Evolutionary conservation across 2,113 vertebrate genomes (phyloP).

Genomic region (Rhombomys opimus): DNA sequence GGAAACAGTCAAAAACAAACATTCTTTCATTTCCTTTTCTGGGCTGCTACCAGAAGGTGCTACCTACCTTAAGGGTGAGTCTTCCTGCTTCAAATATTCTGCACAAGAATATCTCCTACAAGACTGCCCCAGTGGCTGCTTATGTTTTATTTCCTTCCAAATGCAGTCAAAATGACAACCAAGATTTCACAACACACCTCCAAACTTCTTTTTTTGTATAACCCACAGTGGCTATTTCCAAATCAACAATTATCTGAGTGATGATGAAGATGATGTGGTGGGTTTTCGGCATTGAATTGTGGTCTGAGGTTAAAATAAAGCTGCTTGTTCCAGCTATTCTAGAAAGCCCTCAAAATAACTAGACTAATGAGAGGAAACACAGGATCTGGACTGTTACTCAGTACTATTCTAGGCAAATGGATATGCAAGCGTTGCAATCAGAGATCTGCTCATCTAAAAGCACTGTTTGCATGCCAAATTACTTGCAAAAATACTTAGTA

Average conservation of each 20-base stretch:
- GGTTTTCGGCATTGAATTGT: background rate
- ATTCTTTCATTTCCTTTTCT: background rate
- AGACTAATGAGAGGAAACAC: background rate
- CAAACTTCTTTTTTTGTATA: background rate
- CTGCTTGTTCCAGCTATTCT: background rate
- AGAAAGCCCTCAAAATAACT: background rate
- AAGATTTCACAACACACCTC: background rate
- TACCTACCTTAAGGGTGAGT: background rate
- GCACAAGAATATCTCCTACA: background rate
- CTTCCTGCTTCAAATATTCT: background rate
- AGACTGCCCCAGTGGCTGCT: background rate
- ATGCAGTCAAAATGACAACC: background rate
- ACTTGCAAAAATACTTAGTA: background rate
- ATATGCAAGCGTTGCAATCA: no score
- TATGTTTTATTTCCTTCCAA: background rate
- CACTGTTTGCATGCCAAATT: background rate
- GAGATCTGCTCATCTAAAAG: background rate
- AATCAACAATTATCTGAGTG: background rate
- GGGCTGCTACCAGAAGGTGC: background rate
- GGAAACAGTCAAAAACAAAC: background rate
- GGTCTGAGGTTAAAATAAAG: background rate
- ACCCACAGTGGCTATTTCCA: background rate
- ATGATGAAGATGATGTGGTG: background rate
- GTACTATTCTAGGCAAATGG: background rate
- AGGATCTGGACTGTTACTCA: background rate